Evolutionary conservation across 2,113 vertebrate species (phyloP).

Genomic region (Siniperca chuatsi): DNA sequence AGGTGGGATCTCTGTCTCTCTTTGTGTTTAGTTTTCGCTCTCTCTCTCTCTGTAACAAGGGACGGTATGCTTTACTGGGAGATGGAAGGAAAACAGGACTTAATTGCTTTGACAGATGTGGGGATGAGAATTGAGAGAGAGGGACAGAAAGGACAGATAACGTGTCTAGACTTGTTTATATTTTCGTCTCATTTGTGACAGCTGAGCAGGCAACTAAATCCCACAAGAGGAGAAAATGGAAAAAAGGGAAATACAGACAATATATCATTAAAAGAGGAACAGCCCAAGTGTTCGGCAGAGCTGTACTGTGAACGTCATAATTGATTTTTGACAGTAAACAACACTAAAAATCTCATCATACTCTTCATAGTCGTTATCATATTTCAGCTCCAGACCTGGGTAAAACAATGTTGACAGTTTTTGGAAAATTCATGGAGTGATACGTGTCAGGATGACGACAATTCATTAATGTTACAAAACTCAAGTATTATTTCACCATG

Average conservation of each 20-base stretch:
- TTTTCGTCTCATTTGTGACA: conserved; percentile 74
- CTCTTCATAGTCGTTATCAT: conserved; percentile 8
- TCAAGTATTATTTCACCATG: neutral
- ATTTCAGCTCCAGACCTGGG: conserved; percentile 4
- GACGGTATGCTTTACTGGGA: conserved; percentile 47
- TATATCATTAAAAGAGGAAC: conserved; percentile 43
- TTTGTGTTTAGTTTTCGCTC: conserved; percentile 48
- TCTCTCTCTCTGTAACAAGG: conserved; percentile 44
- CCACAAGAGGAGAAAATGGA: conserved; percentile 47
- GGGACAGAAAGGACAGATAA: conserved; percentile 66
- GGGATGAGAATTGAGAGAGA: conserved; percentile 62
- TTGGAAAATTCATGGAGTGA: neutral
- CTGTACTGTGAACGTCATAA: conserved; percentile 21
- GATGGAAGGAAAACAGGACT: conserved; percentile 57
- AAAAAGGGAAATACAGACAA: conserved; percentile 24
- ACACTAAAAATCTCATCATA: conserved; percentile 4
- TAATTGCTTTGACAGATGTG: conserved; percentile 80
- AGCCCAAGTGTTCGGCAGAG: neutral
- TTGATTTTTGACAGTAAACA: conserved; percentile 12
- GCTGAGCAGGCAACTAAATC: conserved; percentile 65
- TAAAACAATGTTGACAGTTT: neutral
- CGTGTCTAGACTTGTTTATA: conserved; percentile 80
- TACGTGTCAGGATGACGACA: neutral
- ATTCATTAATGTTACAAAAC: conserved; percentile 7
- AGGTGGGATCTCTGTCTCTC: conserved; percentile 18